A percentile compares a stretch with the other conserved stretches of the same genome.
Conservation (phyloP, 2,888 invertebrate species). For the Cephus rjabovi region DNA sequence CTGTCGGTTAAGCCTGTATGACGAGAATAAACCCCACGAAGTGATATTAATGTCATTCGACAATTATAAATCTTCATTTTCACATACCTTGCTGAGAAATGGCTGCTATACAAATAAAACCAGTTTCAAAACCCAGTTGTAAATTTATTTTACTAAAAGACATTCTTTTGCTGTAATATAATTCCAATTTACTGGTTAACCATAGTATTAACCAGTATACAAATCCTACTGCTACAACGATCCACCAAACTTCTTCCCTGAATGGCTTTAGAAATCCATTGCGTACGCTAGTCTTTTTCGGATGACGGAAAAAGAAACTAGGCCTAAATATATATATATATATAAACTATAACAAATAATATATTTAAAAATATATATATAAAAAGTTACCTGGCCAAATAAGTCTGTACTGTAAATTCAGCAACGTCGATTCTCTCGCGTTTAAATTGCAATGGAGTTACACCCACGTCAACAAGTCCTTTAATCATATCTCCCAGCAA, state of each 20-base stretch:
- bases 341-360: not conserved
- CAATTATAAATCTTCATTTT: not conserved
- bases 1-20: conserved; percentile 66
- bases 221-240: conserved; percentile 61
- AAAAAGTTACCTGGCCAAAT: conserved; percentile 70
- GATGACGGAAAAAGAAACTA: conserved; percentile 77
- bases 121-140: conserved; percentile 44
- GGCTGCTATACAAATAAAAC: conserved; percentile 65
- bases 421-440: conserved; percentile 71
- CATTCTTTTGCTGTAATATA: conserved; percentile 25
- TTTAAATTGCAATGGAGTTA: conserved; percentile 75
- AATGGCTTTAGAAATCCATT: conserved; percentile 76
- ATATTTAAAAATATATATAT: not conserved
- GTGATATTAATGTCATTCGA: not conserved
- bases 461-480: conserved; percentile 73
- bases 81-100: conserved; percentile 67
- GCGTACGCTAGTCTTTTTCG: conserved; percentile 72
- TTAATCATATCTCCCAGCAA: conserved; percentile 52
- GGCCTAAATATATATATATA: conserved; percentile 66
- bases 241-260: conserved; percentile 70
- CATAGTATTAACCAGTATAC: conserved; percentile 45
- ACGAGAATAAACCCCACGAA: conserved; percentile 12
- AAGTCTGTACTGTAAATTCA: conserved; percentile 73
- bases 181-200: conserved; percentile 37
- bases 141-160: conserved; percentile 29